These are phyloP conservation scores for Stercorarius parasiticus DNA, from an alignment of 2,113 vertebrate genomes.

Conservation along the genomic window DNA sequence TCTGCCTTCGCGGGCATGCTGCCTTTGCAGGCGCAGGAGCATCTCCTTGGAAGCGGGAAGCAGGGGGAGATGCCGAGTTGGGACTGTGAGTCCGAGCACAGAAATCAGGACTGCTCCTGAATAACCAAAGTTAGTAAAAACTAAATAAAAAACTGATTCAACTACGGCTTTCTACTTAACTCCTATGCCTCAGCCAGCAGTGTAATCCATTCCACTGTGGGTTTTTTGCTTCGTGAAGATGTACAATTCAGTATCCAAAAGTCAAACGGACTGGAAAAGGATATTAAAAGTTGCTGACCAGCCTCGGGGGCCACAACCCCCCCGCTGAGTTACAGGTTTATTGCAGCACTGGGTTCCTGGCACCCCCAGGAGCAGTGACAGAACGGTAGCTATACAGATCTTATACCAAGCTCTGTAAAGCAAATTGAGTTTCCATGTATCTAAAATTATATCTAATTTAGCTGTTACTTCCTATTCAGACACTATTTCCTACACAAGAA, in stretches of 20 bases:
- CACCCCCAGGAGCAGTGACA: not conserved
- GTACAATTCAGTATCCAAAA: not conserved
- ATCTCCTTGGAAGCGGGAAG: not conserved
- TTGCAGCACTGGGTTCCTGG: slow-evolving; percentile 15
- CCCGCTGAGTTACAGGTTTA: slow-evolving; percentile 7
- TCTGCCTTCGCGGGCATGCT: not conserved
- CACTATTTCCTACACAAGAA: not conserved
- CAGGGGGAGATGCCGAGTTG: not conserved
- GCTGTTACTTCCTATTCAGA: not conserved
- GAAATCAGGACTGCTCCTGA: not conserved
- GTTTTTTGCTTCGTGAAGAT: not conserved
- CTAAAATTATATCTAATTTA: slow-evolving; percentile 21
- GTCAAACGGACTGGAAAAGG: slow-evolving; percentile 16
- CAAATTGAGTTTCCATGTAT: slow-evolving; percentile 48
- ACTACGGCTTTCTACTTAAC: not conserved
- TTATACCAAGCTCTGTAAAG: not conserved
- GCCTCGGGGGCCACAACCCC: not conserved
- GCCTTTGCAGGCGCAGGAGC: not conserved
- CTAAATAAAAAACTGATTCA: not conserved
- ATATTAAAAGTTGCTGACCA: not conserved
- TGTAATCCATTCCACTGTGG: not conserved
- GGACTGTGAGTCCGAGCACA: not conserved
- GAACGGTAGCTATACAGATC: not conserved
- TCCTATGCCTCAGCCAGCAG: not conserved
- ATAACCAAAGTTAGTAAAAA: not conserved